phyloP scores from a whole-genome alignment of 2,113 vertebrate species.

The Tursiops truncatus region DNA sequence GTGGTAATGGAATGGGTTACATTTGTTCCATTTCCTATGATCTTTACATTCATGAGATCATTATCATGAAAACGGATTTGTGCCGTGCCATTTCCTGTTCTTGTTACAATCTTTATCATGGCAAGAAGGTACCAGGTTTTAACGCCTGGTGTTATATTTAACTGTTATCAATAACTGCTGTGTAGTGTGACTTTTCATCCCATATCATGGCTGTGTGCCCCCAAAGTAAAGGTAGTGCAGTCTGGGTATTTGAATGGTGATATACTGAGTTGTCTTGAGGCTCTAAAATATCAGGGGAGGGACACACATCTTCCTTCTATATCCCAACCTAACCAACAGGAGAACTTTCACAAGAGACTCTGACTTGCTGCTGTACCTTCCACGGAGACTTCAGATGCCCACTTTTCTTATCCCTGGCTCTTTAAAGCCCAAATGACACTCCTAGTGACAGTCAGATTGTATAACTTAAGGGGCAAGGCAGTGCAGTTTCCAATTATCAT shows the following conservation, averaged over 20 bases:
- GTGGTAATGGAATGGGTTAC: constrained; percentile 76
- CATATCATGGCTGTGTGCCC: background rate
- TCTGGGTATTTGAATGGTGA: background rate
- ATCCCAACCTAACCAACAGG: background rate
- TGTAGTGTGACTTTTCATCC: constrained; percentile 50
- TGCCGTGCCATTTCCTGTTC: constrained; percentile 82
- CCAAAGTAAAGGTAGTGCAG: background rate
- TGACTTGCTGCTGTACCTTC: background rate
- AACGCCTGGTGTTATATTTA: constrained; percentile 76
- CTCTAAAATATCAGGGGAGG: background rate
- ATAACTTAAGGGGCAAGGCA: constrained; percentile 67
- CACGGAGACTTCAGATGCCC: background rate
- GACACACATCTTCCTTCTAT: background rate
- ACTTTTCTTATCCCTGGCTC: constrained; percentile 14
- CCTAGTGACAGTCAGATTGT: constrained; percentile 61
- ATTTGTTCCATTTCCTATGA: constrained; percentile 80
- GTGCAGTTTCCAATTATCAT: constrained; percentile 69
- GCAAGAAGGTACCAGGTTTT: constrained; percentile 81
- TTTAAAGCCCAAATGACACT: constrained; percentile 56
- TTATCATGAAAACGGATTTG: constrained; percentile 80
- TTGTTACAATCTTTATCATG: constrained; percentile 76
- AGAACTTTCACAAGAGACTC: constrained; percentile 19
- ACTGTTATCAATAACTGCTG: constrained; percentile 73
- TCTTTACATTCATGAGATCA: constrained; percentile 79
- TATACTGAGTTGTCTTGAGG: background rate